phyloP scores from a whole-genome alignment of 1,140 invertebrate species.

The Archegozetes longisetosus region DNA sequence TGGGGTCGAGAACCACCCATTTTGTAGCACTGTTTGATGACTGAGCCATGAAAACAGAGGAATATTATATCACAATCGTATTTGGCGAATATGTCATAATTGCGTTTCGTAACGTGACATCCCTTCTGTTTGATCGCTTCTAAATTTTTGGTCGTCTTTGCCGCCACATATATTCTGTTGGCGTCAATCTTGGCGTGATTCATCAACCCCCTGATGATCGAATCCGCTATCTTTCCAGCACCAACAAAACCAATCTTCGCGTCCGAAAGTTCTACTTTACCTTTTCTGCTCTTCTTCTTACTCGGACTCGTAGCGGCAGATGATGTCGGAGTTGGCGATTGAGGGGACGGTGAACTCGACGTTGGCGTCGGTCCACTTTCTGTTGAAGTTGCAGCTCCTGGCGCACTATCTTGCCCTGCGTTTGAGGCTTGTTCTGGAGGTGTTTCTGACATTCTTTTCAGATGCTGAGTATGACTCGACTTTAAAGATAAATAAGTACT shows the following conservation, averaged over 20 bases:
- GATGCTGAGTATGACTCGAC: too few species aligned
- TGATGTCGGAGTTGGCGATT: too few species aligned
- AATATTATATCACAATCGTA: constrained; percentile 15
- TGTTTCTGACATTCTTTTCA: too few species aligned
- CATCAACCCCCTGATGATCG: constrained; percentile 13
- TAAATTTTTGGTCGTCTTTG: constrained; percentile 10
- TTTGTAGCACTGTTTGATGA: constrained; percentile 11
- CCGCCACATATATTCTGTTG: constrained; percentile 11
- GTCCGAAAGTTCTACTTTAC: constrained; percentile 1
- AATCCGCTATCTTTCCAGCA: constrained; percentile 18
- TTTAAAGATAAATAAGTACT: too few species aligned
- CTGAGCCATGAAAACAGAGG: constrained; percentile 9
- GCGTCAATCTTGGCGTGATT: constrained; percentile 13
- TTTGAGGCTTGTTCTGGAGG: too few species aligned
- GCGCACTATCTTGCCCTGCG: too few species aligned
- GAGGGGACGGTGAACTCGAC: too few species aligned
- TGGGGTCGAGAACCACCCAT: constrained; percentile 2
- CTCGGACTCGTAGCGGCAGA: too few species aligned
- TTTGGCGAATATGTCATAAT: constrained; percentile 13
- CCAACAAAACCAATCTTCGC: constrained; percentile 19
- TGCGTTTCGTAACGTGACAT: constrained; percentile 10
- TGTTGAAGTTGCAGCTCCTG: too few species aligned
- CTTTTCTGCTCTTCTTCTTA: too few species aligned
- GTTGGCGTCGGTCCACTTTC: too few species aligned
- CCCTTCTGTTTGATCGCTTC: constrained; percentile 10